These are phyloP conservation scores for Phalacrocorax pelagicus DNA, from an alignment of 2,113 vertebrate species.

Conservation along the genomic window DNA sequence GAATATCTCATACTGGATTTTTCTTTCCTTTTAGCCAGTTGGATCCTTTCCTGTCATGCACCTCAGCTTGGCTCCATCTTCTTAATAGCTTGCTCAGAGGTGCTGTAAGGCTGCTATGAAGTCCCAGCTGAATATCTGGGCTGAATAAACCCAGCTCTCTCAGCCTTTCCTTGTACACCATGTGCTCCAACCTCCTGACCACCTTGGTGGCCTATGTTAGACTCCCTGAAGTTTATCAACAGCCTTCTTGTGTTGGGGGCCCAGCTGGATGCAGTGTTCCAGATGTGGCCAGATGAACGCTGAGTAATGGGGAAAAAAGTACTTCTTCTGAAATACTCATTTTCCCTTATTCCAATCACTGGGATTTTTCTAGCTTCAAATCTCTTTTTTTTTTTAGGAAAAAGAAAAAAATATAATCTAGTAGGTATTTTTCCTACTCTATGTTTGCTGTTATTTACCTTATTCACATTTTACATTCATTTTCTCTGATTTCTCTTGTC, in stretches of 20 bases:
- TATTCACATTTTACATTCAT: not conserved
- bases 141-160: not conserved
- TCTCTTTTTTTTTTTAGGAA: not conserved
- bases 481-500: not conserved
- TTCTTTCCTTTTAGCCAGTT: not conserved
- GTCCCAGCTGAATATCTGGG: not conserved
- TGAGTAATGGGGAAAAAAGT: not conserved
- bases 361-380: not conserved
- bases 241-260: not conserved
- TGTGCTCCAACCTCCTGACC: not conserved
- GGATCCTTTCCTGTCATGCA: not conserved
- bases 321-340: not conserved
- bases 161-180: not conserved
- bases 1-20: not conserved
- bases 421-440: not conserved
- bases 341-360: not conserved
- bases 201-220: not conserved
- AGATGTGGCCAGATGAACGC: not conserved
- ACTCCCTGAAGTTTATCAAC: conserved; percentile 34
- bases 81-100: not conserved
- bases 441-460: not conserved
- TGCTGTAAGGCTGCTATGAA: not conserved
- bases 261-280: not conserved
- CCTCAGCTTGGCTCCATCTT: not conserved
- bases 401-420: not conserved